Percentiles rank a stretch among this genome's conserved stretches.
These are phyloP conservation scores for Spodoptera litura DNA, from an alignment of 1,140 invertebrate genomes.

Conservation along the genomic window DNA sequence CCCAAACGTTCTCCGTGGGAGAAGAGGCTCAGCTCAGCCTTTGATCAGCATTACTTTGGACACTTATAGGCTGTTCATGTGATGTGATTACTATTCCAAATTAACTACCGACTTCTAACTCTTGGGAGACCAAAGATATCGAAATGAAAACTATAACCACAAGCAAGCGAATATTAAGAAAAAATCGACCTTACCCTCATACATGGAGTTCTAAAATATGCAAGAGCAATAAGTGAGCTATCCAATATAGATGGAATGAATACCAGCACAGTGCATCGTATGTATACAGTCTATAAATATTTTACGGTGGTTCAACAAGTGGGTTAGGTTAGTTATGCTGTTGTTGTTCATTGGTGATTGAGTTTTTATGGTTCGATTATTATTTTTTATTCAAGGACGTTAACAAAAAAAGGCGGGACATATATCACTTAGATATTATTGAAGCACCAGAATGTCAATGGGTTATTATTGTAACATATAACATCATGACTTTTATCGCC, in stretches of 20 bases:
- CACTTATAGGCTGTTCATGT: too few species aligned
- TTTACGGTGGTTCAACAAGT: conserved; percentile 35
- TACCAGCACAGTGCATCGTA: conserved; percentile 6
- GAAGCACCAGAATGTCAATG: too few species aligned
- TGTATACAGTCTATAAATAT: conserved; percentile 25
- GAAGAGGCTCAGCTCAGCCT: too few species aligned
- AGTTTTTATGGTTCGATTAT: not conserved
- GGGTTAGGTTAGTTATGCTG: not conserved
- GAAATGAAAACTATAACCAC: not conserved
- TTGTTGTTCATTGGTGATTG: not conserved
- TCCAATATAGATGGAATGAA: conserved; percentile 38
- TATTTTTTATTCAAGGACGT: not conserved
- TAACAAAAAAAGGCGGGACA: too few species aligned
- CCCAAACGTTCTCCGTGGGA: too few species aligned
- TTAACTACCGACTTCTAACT: not conserved
- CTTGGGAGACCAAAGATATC: too few species aligned
- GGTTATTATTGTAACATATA: too few species aligned
- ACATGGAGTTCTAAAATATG: conserved; percentile 24
- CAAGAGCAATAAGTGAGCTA: conserved; percentile 41
- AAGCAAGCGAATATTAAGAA: not conserved
- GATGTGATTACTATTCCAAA: not conserved
- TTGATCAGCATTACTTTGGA: too few species aligned
- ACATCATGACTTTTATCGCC: too few species aligned
- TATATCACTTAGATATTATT: too few species aligned
- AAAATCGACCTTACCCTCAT: conserved; percentile 6